These are phyloP conservation scores for Arctopsyche grandis DNA, from an alignment of 1,140 invertebrate species.

Conservation along the genomic window DNA sequence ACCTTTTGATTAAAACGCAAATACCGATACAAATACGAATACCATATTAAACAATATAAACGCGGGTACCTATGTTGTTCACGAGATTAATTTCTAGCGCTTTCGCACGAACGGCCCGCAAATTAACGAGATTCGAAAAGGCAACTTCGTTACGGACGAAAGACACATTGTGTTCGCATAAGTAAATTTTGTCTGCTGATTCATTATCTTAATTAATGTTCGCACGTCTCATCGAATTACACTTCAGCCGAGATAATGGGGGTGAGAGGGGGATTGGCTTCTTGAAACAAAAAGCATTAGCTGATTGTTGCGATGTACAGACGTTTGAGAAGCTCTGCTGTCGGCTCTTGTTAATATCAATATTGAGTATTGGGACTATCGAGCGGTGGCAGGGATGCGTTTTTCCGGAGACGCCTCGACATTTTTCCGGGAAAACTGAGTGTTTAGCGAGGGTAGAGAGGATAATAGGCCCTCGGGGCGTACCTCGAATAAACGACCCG, in stretches of 20 bases:
- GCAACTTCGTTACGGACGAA: no score
- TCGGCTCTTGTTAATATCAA: conserved; percentile 11
- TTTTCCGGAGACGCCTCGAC: not conserved
- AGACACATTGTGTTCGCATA: no score
- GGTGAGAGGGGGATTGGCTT: no score
- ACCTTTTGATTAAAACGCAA: conserved; percentile 2
- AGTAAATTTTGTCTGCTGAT: not conserved
- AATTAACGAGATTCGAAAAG: not conserved
- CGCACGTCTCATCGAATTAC: not conserved
- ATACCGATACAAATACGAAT: no score
- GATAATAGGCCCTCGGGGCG: conserved; percentile 53
- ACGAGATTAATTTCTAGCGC: not conserved
- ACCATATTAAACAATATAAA: no score
- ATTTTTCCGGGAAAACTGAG: conserved; percentile 6
- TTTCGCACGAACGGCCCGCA: not conserved
- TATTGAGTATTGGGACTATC: conserved; percentile 4
- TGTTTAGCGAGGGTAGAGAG: conserved; percentile 34
- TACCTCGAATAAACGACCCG: conserved; percentile 53
- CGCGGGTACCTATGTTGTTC: not conserved
- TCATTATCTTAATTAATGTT: conserved; percentile 21
- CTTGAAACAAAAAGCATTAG: conserved; percentile 19
- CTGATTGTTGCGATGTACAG: conserved; percentile 4
- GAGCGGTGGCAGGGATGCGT: not conserved
- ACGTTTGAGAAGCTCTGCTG: not conserved
- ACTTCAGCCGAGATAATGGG: not conserved